A percentile compares a stretch with the other conserved stretches of the same genome.
Evolutionary conservation across 2,888 invertebrate genomes (phyloP).

Genomic region (Gortyna flavago): DNA sequence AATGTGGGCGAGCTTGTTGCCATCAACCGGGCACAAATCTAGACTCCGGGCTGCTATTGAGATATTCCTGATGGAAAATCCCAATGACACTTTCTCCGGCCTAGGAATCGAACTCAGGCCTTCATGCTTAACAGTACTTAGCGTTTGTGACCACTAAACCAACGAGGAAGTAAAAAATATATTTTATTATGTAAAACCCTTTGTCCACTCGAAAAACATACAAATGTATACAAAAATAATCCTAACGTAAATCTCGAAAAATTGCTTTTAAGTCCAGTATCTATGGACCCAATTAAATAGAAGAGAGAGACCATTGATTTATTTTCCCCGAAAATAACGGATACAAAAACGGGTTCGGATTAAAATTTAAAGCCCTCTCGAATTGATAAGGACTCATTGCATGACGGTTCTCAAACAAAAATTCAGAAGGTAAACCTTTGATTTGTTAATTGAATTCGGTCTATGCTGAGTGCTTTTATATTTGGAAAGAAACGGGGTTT

Average conservation of each 20-base stretch:
- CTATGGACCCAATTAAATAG: conserved; percentile 12
- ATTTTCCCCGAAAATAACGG: conserved; percentile 24
- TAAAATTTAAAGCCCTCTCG: conserved; percentile 14
- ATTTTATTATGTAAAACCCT: not conserved
- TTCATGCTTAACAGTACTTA: too few species aligned
- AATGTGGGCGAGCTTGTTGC: not conserved
- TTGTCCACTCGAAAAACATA: not conserved
- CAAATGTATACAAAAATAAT: conserved; percentile 28
- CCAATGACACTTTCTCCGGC: not conserved
- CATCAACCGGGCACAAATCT: not conserved
- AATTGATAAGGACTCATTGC: not conserved
- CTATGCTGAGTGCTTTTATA: conserved; percentile 22
- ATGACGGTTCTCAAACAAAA: conserved; percentile 16
- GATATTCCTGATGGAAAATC: not conserved
- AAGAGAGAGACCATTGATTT: conserved; percentile 32
- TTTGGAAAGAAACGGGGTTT: not conserved
- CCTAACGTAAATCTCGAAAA: conserved; percentile 14
- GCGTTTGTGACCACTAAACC: not conserved
- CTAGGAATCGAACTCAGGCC: not conserved
- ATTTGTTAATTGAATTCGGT: conserved; percentile 17
- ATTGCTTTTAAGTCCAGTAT: conserved; percentile 26
- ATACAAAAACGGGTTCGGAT: conserved; percentile 31
- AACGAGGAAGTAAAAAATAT: not conserved
- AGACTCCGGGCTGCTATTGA: not conserved
- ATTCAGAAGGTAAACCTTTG: conserved; percentile 22